Conservation (phyloP, 2,888 invertebrate genomes). For the Eremobia ochroleuca region DNA sequence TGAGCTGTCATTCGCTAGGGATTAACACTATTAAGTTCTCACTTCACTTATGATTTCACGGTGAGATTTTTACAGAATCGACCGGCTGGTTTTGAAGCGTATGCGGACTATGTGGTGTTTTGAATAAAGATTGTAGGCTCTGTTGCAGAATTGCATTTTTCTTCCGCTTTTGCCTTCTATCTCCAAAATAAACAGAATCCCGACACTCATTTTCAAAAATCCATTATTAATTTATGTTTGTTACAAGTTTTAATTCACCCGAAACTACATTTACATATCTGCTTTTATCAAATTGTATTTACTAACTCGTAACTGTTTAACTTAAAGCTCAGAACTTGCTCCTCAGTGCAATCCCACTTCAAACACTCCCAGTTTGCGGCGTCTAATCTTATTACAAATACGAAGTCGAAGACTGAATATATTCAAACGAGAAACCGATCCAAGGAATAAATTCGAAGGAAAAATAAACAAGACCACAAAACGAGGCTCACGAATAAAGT, state of each 20-base stretch:
- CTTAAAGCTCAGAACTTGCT: constrained; percentile 36
- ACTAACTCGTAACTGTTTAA: constrained; percentile 23
- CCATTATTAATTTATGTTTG: constrained; percentile 9
- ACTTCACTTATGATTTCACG: no score
- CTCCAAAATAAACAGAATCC: constrained; percentile 4
- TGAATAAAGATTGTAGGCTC: background rate
- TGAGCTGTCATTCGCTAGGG: no score
- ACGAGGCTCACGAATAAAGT: constrained; percentile 35
- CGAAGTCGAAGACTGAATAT: constrained; percentile 26
- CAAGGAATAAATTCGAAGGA: constrained; percentile 44
- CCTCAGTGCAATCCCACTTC: constrained; percentile 43
- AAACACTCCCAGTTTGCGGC: constrained; percentile 41
- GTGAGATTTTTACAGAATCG: no score
- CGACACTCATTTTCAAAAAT: background rate
- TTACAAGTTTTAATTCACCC: constrained; percentile 12
- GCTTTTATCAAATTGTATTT: constrained; percentile 39
- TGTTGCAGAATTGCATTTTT: background rate
- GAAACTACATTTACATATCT: constrained; percentile 39
- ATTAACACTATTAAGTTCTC: no score
- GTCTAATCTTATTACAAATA: constrained; percentile 48
- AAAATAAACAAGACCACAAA: constrained; percentile 56
- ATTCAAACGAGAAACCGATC: constrained; percentile 52
- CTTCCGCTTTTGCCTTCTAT: background rate
- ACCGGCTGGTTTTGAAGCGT: background rate
- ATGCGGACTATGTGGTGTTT: background rate